Percentiles rank a stretch among this genome's conserved stretches.
Evolutionary conservation across 2,113 vertebrate genomes (phyloP).

Genomic region (Otocyon megalotis): DNA sequence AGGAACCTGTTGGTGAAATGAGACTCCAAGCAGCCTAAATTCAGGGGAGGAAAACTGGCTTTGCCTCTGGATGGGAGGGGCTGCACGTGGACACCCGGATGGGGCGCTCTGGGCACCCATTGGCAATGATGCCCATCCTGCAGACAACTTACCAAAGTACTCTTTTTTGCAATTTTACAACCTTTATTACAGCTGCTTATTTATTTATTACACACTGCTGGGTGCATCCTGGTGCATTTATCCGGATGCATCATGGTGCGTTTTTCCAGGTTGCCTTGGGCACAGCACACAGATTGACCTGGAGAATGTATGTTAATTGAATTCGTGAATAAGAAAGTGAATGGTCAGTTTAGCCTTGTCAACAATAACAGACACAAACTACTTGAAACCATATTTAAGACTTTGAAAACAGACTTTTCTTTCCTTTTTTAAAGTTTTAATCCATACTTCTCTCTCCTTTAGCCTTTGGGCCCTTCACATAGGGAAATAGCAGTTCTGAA

Average conservation of each 20-base stretch:
- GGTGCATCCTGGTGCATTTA: fast-evolving
- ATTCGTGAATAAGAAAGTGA: neutral
- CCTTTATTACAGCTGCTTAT: fast-evolving
- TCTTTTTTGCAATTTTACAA: neutral
- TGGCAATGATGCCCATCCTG: fast-evolving
- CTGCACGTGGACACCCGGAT: fast-evolving
- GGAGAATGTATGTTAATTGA: fast-evolving
- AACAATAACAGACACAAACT: neutral
- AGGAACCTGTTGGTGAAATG: neutral
- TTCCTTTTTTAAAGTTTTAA: neutral
- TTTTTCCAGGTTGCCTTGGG: no score
- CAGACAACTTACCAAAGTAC: fast-evolving
- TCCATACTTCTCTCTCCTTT: neutral
- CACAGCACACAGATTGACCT: neutral
- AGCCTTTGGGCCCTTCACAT: no score
- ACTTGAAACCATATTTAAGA: neutral
- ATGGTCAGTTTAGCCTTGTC: neutral
- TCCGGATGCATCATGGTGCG: neutral
- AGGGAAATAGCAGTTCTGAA: neutral
- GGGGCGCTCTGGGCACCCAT: fast-evolving
- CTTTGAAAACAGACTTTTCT: neutral
- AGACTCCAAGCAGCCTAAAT: fast-evolving
- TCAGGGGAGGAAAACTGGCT: neutral
- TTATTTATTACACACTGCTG: neutral
- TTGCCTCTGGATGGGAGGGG: no score